Conservation (phyloP, 2,797 vertebrate genomes). For the Leuciscus waleckii region DNA sequence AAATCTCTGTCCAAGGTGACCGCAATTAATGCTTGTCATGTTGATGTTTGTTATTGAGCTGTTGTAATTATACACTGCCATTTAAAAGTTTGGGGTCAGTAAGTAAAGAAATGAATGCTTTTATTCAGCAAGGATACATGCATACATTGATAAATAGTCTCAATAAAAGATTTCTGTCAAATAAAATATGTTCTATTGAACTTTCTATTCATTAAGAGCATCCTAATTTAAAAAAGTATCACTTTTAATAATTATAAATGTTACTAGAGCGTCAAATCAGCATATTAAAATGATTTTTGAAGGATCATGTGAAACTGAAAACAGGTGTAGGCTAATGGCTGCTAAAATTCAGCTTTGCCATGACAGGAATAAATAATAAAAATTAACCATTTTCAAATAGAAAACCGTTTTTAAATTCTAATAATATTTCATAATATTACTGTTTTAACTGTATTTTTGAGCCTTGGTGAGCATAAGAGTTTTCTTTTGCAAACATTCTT, state of each 20-base stretch:
- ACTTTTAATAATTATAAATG: background rate
- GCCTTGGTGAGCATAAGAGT: background rate
- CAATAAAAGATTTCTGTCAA: background rate
- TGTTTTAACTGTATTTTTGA: background rate
- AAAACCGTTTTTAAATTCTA: background rate
- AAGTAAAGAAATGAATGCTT: background rate
- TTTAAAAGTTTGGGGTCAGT: background rate
- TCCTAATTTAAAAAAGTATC: background rate
- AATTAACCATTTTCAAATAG: too few species aligned
- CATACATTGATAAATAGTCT: background rate
- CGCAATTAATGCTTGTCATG: background rate
- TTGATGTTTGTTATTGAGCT: background rate
- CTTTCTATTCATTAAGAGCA: background rate
- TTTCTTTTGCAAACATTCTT: background rate
- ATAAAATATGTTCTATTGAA: background rate
- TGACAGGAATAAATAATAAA: background rate
- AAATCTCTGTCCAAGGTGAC: slow-evolving; percentile 95
- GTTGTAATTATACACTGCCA: background rate
- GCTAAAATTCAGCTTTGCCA: background rate
- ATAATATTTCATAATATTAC: background rate
- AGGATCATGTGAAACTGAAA: background rate
- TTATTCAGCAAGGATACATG: background rate
- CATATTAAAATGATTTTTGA: background rate
- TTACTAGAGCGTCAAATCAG: background rate
- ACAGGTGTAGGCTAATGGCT: background rate